A percentile compares a stretch with the other conserved stretches of the same genome.
Evolutionary conservation across 2,113 vertebrate genomes (phyloP).

Genomic region (Aegotheles bennettii): DNA sequence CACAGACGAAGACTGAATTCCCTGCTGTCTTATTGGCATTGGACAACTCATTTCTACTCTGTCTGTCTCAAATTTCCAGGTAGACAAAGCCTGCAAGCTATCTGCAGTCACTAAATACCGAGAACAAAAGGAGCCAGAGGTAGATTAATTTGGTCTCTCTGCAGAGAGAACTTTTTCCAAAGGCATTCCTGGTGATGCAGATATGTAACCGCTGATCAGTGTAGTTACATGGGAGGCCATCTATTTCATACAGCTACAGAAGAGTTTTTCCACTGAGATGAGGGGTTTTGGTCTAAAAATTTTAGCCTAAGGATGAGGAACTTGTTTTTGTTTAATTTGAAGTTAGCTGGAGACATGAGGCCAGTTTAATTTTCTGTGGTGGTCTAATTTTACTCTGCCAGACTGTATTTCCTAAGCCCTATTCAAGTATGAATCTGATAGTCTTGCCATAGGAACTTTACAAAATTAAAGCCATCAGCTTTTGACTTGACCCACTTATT

Average conservation of each 20-base stretch:
- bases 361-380: not conserved
- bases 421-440: not conserved
- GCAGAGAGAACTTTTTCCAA: not conserved
- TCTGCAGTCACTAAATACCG: not conserved
- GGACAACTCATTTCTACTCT: not conserved
- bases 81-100: not conserved
- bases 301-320: not conserved
- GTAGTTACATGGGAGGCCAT: not conserved
- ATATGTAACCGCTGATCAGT: not conserved
- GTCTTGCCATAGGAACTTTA: not conserved
- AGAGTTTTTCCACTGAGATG: not conserved
- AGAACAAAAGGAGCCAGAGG: not conserved
- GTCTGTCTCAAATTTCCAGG: not conserved
- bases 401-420: not conserved
- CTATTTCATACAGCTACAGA: not conserved
- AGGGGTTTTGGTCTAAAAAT: not conserved
- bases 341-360: not conserved
- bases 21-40: not conserved
- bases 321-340: not conserved
- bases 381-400: not conserved
- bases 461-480: not conserved
- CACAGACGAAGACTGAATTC: not conserved
- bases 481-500: not conserved
- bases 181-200: not conserved
- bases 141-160: not conserved